Conservation (phyloP, 2,797 vertebrate genomes). For the Danio aesculapii region DNA sequence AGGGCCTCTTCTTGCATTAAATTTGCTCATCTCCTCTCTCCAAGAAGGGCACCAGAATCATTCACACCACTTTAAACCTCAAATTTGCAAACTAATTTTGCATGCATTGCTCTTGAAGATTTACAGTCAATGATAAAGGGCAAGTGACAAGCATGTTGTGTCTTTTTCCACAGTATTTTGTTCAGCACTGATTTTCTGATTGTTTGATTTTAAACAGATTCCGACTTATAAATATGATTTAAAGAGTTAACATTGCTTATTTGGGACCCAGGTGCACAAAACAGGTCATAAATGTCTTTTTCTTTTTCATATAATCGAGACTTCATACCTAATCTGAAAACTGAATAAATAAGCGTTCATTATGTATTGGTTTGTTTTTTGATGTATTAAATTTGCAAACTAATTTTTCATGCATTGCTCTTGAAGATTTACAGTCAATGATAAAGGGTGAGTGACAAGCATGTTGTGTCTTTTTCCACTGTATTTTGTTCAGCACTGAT, state of each 20-base stretch:
- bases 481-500: slow-evolving; percentile 23
- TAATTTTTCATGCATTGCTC: slow-evolving; percentile 7
- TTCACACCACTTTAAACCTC: slow-evolving; percentile 4
- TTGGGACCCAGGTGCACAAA: too few relatives aligned
- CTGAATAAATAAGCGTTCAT: too few relatives aligned
- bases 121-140: neutral
- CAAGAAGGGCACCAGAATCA: slow-evolving; percentile 3
- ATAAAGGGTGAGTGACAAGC: neutral
- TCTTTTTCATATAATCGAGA: too few relatives aligned
- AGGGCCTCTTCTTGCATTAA: slow-evolving; percentile 26
- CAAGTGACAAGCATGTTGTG: neutral
- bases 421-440: neutral
- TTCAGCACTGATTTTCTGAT: slow-evolving; percentile 12
- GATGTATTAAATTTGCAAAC: neutral
- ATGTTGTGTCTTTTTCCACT: neutral
- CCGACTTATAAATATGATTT: too few relatives aligned
- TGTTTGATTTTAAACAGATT: neutral
- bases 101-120: slow-evolving; percentile 9
- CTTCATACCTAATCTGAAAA: too few relatives aligned
- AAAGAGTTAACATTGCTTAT: too few relatives aligned
- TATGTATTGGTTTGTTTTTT: too few relatives aligned
- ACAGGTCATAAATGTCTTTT: too few relatives aligned
- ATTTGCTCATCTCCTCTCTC: slow-evolving; percentile 6
- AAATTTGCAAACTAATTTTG: neutral
- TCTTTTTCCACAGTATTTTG: slow-evolving; percentile 9